These are phyloP conservation scores for Plectropomus leopardus DNA, from an alignment of 2,113 vertebrate genomes.

Conservation along the genomic window DNA sequence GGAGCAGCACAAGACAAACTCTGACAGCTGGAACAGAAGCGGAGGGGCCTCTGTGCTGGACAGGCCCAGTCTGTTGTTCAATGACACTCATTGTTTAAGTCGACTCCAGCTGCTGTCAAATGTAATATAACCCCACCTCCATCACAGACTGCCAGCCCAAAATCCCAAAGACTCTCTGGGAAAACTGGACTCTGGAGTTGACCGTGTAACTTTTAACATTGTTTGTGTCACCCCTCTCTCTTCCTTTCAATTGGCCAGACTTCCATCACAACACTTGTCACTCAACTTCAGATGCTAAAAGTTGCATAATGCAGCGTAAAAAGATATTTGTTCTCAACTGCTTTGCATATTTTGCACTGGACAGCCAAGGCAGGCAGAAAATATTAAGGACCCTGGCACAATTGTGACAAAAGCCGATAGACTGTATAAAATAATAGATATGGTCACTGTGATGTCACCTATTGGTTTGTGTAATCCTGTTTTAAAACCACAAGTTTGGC, in stretches of 20 bases:
- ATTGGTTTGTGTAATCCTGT: too few relatives aligned
- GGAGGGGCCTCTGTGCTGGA: constrained; percentile 57
- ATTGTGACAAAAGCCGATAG: too few relatives aligned
- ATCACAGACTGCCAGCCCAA: constrained; percentile 55
- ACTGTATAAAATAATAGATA: too few relatives aligned
- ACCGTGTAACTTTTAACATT: constrained; percentile 33
- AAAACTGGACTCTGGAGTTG: constrained; percentile 53
- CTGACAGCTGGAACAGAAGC: constrained; percentile 79
- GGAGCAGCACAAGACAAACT: constrained; percentile 66
- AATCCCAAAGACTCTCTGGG: constrained; percentile 40
- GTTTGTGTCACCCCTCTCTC: constrained; percentile 18
- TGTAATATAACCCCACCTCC: constrained; percentile 76
- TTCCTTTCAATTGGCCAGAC: constrained; percentile 11
- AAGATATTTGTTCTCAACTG: neutral
- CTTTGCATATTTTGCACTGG: neutral
- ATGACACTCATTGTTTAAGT: constrained; percentile 82
- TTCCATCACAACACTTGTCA: constrained; percentile 3
- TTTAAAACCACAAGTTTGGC: too few relatives aligned
- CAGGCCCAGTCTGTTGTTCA: constrained; percentile 79
- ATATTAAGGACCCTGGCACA: neutral
- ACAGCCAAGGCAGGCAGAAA: neutral
- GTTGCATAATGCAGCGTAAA: neutral
- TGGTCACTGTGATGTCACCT: too few relatives aligned
- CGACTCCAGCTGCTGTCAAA: constrained; percentile 81
- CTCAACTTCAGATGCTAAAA: neutral